These are phyloP conservation scores for Poecilia wingei DNA, from an alignment of 2,797 vertebrate genomes.

Conservation along the genomic window DNA sequence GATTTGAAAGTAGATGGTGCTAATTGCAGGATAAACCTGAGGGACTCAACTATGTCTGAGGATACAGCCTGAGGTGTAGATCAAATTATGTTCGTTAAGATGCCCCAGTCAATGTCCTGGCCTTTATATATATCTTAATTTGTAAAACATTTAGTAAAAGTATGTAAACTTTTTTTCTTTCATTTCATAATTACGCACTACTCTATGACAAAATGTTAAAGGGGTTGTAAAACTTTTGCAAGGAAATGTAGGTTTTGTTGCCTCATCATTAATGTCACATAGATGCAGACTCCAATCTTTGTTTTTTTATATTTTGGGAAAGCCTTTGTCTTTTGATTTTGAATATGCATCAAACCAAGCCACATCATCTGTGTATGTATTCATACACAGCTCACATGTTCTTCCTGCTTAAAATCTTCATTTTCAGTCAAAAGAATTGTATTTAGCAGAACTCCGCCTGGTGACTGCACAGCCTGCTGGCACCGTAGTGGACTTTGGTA, in stretches of 20 bases:
- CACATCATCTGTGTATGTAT: neutral
- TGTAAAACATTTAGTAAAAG: neutral
- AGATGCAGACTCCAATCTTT: neutral
- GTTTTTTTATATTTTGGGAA: neutral
- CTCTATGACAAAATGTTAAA: neutral
- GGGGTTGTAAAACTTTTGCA: neutral
- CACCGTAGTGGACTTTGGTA: conserved; percentile 88
- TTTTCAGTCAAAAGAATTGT: conserved; percentile 88
- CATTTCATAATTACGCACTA: neutral
- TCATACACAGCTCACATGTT: conserved; percentile 90
- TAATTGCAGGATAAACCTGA: neutral
- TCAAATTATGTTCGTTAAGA: neutral
- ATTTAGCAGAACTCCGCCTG: conserved; percentile 83
- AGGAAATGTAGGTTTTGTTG: conserved; percentile 1
- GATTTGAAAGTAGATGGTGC: neutral
- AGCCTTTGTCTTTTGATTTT: conserved; percentile 18
- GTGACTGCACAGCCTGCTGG: conserved; percentile 79
- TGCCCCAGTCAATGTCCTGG: neutral
- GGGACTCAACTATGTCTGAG: neutral
- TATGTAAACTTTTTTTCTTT: neutral
- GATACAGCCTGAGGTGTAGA: neutral
- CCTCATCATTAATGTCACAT: neutral
- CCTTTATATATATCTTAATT: neutral
- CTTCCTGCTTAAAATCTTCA: conserved; percentile 85
- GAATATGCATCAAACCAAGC: conserved; percentile 11